phyloP scores from a whole-genome alignment of 2,888 invertebrate genomes.

The Cheilosia impressa region DNA sequence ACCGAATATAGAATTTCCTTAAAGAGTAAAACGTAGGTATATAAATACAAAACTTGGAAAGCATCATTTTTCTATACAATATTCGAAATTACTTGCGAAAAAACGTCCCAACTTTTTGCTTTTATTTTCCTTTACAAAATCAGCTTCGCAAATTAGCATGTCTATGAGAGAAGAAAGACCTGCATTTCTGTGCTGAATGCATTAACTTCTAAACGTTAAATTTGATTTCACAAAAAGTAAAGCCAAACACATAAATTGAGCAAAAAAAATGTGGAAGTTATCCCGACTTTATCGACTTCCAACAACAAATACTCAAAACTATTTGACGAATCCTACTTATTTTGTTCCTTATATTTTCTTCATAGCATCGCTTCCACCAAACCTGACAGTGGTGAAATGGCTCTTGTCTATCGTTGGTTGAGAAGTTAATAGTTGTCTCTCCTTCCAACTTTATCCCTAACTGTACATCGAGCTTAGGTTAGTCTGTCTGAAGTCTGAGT shows the following conservation, averaged over 20 bases:
- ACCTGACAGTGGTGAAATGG: slow-evolving; percentile 39
- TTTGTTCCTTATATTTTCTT: neutral
- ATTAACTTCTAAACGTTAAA: slow-evolving; percentile 15
- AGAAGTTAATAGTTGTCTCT: slow-evolving; percentile 42
- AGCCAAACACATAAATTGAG: slow-evolving; percentile 30
- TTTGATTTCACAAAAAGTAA: neutral
- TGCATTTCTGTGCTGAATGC: neutral
- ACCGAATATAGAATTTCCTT: too few relatives aligned
- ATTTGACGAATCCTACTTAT: slow-evolving; percentile 46
- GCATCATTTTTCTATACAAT: too few relatives aligned
- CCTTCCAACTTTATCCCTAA: slow-evolving; percentile 57
- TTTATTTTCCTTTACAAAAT: too few relatives aligned
- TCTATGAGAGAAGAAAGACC: neutral
- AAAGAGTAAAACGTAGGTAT: too few relatives aligned
- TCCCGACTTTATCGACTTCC: slow-evolving; percentile 48
- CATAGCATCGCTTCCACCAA: slow-evolving; percentile 1
- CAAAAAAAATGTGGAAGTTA: slow-evolving; percentile 35
- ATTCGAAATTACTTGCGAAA: too few relatives aligned
- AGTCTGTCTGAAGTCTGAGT: slow-evolving; percentile 47
- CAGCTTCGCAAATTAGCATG: too few relatives aligned
- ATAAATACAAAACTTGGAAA: too few relatives aligned
- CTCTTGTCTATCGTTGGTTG: slow-evolving; percentile 46
- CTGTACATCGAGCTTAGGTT: slow-evolving; percentile 50
- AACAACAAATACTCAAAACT: slow-evolving; percentile 43
- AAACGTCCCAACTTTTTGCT: too few relatives aligned